These are phyloP conservation scores for Icerya purchasi DNA, from an alignment of 2,888 invertebrate species.

Conservation along the genomic window DNA sequence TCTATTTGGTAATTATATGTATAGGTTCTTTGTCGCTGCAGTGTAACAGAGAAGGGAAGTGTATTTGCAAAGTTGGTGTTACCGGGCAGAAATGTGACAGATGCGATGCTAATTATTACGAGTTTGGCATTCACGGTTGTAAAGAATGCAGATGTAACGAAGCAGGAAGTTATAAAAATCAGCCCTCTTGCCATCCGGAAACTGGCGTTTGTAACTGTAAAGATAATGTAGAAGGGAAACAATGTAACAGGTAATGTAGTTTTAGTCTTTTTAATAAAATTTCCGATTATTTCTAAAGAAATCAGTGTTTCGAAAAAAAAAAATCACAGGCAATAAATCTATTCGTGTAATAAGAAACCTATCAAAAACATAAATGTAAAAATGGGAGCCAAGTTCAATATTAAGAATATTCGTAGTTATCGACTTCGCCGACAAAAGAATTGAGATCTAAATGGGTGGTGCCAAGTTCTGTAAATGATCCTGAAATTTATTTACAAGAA, in stretches of 20 bases:
- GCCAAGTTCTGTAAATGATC: too few relatives aligned
- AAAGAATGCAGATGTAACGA: slow-evolving; percentile 74
- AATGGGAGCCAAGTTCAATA: too few relatives aligned
- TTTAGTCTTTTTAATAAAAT: neutral
- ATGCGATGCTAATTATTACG: slow-evolving; percentile 66
- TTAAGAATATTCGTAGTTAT: too few relatives aligned
- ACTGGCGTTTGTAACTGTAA: slow-evolving; percentile 67
- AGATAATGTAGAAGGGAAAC: slow-evolving; percentile 84
- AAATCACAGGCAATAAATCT: too few relatives aligned
- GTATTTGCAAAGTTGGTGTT: slow-evolving; percentile 88
- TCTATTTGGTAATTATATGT: too few relatives aligned
- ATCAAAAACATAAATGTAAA: too few relatives aligned
- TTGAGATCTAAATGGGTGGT: too few relatives aligned
- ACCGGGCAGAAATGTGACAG: slow-evolving; percentile 84
- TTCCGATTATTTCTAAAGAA: neutral
- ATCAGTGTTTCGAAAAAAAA: neutral
- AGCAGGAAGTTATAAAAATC: slow-evolving; percentile 61
- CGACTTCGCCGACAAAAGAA: too few relatives aligned
- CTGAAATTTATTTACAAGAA: too few relatives aligned
- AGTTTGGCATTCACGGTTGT: slow-evolving; percentile 76
- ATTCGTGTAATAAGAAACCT: too few relatives aligned
- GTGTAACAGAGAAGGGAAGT: slow-evolving; percentile 77
- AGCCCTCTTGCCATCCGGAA: slow-evolving; percentile 59
- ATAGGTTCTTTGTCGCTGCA: slow-evolving; percentile 68
- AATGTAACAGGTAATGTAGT: slow-evolving; percentile 61